Percentiles rank a stretch among this genome's conserved stretches.
phyloP scores from a whole-genome alignment of 2,888 invertebrate species.

The Drosophila macrospina region DNA sequence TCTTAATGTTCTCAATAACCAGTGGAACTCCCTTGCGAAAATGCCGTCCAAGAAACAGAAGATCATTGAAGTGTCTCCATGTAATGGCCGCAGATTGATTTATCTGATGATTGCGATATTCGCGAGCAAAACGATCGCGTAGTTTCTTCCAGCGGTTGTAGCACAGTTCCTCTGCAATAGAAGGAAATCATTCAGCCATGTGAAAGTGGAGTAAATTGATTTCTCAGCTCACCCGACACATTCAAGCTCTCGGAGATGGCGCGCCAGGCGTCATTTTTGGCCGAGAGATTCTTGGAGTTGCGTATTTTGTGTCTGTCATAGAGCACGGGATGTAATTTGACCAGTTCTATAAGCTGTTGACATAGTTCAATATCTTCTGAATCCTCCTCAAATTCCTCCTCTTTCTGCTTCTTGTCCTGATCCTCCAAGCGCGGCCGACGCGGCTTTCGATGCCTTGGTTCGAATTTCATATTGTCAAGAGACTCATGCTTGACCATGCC shows the following conservation, averaged over 20 bases:
- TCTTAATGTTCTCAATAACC: slow-evolving; percentile 65
- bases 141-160: slow-evolving; percentile 82
- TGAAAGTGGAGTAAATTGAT: too few species aligned
- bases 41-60: slow-evolving; percentile 75
- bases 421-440: slow-evolving; percentile 37
- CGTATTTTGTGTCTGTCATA: slow-evolving; percentile 80
- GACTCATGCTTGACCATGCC: slow-evolving; percentile 71
- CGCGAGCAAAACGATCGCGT: slow-evolving; percentile 80
- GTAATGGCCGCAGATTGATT: slow-evolving; percentile 64
- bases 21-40: slow-evolving; percentile 78
- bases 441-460: slow-evolving; percentile 63
- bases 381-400: slow-evolving; percentile 47
- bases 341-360: slow-evolving; percentile 77
- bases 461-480: slow-evolving; percentile 72
- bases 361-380: slow-evolving; percentile 66
- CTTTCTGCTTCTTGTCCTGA: slow-evolving; percentile 27
- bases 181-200: background rate
- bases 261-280: slow-evolving; percentile 81
- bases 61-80: slow-evolving; percentile 78
- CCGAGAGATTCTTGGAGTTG: slow-evolving; percentile 80
- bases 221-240: slow-evolving; percentile 67
- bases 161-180: slow-evolving; percentile 71
- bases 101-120: slow-evolving; percentile 76
- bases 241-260: slow-evolving; percentile 72
- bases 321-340: slow-evolving; percentile 77